Conservation (phyloP, 1,140 invertebrate genomes). For the Ladona fulva region DNA sequence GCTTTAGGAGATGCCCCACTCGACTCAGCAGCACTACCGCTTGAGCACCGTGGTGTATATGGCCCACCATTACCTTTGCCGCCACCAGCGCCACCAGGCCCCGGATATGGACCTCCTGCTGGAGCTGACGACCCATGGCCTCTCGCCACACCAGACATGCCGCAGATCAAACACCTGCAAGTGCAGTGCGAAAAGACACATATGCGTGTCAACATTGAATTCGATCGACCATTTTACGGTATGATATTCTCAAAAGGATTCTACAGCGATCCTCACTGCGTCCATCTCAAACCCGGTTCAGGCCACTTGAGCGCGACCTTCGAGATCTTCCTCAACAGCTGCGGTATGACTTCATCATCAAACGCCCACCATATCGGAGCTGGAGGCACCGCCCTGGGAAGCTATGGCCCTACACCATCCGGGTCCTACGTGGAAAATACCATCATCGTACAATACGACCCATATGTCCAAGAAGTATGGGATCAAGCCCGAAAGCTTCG, state of each 20-base stretch:
- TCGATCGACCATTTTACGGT: conserved; percentile 89
- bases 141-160: conserved; percentile 70
- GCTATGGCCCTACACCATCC: conserved; percentile 60
- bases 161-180: conserved; percentile 83
- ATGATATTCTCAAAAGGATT: conserved; percentile 92
- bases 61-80: conserved; percentile 44
- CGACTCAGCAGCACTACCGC: conserved; percentile 65
- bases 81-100: conserved; percentile 43
- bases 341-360: conserved; percentile 80
- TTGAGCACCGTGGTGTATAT: conserved; percentile 67
- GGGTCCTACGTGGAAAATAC: conserved; percentile 92
- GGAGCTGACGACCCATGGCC: conserved; percentile 69
- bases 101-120: conserved; percentile 28
- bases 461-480: conserved; percentile 85
- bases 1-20: conserved; percentile 62
- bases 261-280: conserved; percentile 83
- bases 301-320: conserved; percentile 84
- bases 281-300: conserved; percentile 80
- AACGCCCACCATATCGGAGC: conserved; percentile 71
- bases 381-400: conserved; percentile 48
- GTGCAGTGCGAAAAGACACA: conserved; percentile 93
- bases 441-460: conserved; percentile 91
- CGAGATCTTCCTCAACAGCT: conserved; percentile 83
- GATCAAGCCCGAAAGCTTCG: conserved; percentile 67
- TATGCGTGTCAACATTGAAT: conserved; percentile 90